phyloP scores from a whole-genome alignment of 2,113 vertebrate genomes.

The Cololabis saira region DNA sequence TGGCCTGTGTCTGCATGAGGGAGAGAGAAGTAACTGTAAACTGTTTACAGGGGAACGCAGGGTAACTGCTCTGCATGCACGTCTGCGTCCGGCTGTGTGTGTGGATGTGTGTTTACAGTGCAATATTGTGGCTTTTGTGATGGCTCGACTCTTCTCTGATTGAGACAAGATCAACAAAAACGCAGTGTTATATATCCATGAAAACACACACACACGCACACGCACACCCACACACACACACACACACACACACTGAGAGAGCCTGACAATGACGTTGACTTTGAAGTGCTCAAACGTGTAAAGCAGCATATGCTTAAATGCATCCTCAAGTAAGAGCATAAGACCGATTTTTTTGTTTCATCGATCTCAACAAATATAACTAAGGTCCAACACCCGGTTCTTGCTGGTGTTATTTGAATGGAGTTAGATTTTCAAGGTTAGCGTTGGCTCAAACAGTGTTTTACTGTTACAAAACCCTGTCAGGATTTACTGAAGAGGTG shows the following conservation, averaged over 20 bases:
- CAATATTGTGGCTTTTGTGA: conserved; percentile 62
- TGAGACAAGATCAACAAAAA: conserved; percentile 62
- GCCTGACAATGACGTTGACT: conserved; percentile 14
- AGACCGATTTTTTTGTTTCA: not conserved
- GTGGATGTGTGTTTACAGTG: conserved; percentile 57
- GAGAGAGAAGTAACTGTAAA: conserved; percentile 66
- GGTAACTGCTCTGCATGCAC: conserved; percentile 52
- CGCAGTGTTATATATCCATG: conserved; percentile 58
- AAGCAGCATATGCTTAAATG: conserved; percentile 4
- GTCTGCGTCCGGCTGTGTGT: conserved; percentile 32
- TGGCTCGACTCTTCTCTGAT: conserved; percentile 60
- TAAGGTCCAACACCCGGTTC: not conserved
- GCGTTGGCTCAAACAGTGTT: not conserved
- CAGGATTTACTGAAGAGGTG: conserved; percentile 17
- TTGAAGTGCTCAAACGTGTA: conserved; percentile 8
- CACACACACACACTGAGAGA: conserved; percentile 23
- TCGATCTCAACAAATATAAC: not conserved
- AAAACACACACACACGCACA: conserved; percentile 20
- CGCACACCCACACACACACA: conserved; percentile 26
- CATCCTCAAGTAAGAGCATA: not conserved
- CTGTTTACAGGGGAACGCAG: conserved; percentile 67
- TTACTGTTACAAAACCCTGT: conserved; percentile 20
- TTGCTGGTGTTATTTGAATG: not conserved
- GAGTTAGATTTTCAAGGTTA: not conserved
- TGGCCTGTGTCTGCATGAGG: conserved; percentile 61